Conservation (phyloP, 1,140 invertebrate species). For the Musca vetustissima region DNA sequence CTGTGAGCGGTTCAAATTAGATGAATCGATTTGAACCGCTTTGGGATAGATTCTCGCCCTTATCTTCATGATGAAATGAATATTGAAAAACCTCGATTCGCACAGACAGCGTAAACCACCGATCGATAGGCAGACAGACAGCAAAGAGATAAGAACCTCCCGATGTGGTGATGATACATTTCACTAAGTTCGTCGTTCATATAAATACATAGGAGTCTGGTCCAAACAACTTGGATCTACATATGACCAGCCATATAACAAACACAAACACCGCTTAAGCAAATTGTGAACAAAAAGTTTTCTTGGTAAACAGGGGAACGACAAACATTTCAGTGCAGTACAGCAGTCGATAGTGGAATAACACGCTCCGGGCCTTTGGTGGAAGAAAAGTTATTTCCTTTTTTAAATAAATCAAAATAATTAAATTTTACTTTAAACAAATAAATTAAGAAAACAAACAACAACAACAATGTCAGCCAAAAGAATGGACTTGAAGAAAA, state of each 20-base stretch:
- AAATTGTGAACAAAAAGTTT: conserved; percentile 1
- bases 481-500: conserved; percentile 45
- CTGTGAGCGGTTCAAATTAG: too few relatives aligned
- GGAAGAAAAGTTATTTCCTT: neutral
- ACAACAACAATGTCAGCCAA: conserved; percentile 42
- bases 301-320: neutral
- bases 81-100: too few relatives aligned
- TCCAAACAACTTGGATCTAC: too few relatives aligned
- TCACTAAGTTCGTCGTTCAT: too few relatives aligned
- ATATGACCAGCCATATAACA: too few relatives aligned
- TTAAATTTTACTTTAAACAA: conserved; percentile 23
- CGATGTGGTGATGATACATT: neutral
- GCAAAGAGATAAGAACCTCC: neutral
- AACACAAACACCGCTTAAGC: too few relatives aligned
- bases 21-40: too few relatives aligned
- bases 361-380: conserved; percentile 9
- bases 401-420: conserved; percentile 17
- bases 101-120: neutral
- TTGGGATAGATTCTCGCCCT: too few relatives aligned
- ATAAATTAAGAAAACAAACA: conserved; percentile 10
- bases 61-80: too few relatives aligned
- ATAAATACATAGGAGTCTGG: too few relatives aligned
- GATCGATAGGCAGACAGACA: neutral
- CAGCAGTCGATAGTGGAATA: conserved; percentile 14
- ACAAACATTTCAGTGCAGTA: conserved; percentile 2